Base-by-base conservation (phyloP, 2,113 vertebrate species). In the Sprattus sprattus region DNA sequence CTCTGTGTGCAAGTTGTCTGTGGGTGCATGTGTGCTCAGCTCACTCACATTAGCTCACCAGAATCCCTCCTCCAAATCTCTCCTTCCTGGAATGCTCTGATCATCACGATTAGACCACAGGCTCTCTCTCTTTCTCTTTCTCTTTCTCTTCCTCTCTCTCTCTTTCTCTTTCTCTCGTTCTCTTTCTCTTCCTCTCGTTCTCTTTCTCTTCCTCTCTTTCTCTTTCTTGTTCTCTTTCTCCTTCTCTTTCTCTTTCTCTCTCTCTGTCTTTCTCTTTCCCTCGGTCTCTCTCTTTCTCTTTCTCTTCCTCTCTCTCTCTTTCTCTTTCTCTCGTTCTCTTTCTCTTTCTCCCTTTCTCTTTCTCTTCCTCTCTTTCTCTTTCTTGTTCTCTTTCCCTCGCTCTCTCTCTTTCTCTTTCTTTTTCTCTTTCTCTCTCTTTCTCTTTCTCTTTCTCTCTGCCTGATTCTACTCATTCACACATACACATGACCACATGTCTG, bases 151-250 rank as follows among this genome's bases (percentile, higher is more conserved):
- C 13, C 88, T 84, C 86, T 87, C 90, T 86, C 86, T 86, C 84
- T 86, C 46, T 54, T 80, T 84, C 84, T 85, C 90, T 91, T 85
- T 89, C 86, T 87, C 87, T 88, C 90, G 90, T 88, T 84, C 92
- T 88, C 91, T 91, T 83, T 83, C 75, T 18, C 83, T 82, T 75
- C 60, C 1, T 60, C 57, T 60, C 57, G 18, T 18, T 60, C 18
- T 22, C 45, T 32, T 83, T 88, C 82, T 89, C 15, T 46, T 3
- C n/a, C 82, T 86, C 57, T 88, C 81, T 10, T 88, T 81, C 86
- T 67, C 81, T 45, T 78, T 81, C 88, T 87, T 71, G 85, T 45
- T 84, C 75, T 75, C 85, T 85, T 16, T 86, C 50, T 81, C 82
- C 25, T 5, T 20, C 54, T 39, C 18, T 0, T 85, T n/a, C 45